Base-by-base conservation (phyloP, 2,888 invertebrate genomes). In the Tipula helvola region DNA sequence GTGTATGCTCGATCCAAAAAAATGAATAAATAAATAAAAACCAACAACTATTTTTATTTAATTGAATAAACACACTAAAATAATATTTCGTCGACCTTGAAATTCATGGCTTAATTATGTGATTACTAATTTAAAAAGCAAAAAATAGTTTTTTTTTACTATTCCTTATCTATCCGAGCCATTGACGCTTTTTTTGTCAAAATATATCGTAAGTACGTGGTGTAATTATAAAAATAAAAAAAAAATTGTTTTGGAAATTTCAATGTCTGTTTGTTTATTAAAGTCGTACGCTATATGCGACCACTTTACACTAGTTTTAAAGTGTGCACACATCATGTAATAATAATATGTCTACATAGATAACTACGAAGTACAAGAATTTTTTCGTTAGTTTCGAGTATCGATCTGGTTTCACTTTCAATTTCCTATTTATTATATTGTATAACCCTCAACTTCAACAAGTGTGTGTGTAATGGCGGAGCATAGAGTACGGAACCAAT, bases 101-200 rank as follows among this genome's bases (percentile, higher is more conserved):
- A 71, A 71, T 12, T 71, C 71, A 71, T 71, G 71, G 71, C 71
- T 71, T 71, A 71, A 71, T 71, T 71, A 71, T 71, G 28, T 28
- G 71, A 71, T 71, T 71, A 71, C 71, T 71, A 71, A 71, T 71
- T 71, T 71, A 28, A 28, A 28, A 28, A 28, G 18, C 71, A 10
- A 71, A 71, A 71, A 71, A 71, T 71, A 71, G 71, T 71, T 71
- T 71, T 71, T 71, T 71, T 71, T 71, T 71, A 71, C 71, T 71
- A 71, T 10, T 71, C 71, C 71, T 71, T 71, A 71, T 71, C 71
- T 71, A 71, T 71, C 71, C 28, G 18, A 18, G 71, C 10, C 71
- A 71, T 71, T 71, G 71, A 28, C 71, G 71, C 18, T 57, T 71
- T 71, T 52, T 28, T 71, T 71, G 71, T 71, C 71, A 71, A 71